Conservation (phyloP, 2,888 invertebrate species). For the Polydrusus cervinus region DNA sequence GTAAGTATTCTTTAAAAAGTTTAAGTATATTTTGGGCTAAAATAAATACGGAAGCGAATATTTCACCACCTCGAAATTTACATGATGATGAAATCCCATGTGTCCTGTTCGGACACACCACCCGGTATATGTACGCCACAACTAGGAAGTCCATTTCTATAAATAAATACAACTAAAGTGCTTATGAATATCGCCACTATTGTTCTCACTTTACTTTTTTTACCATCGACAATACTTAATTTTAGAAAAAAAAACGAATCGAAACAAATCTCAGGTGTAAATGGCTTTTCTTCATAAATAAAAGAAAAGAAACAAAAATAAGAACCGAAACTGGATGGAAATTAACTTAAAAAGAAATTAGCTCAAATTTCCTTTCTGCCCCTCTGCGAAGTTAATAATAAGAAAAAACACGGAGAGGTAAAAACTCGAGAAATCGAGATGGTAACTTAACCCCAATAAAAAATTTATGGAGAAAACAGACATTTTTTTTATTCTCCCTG, state of each 20-base stretch:
- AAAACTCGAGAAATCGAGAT: not conserved
- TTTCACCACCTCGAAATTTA: no score
- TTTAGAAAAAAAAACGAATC: not conserved
- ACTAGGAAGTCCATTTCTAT: no score
- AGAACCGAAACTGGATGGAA: not conserved
- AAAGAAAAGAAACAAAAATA: constrained; percentile 10
- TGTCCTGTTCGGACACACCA: no score
- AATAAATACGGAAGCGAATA: no score
- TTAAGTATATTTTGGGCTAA: no score
- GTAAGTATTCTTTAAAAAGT: no score
- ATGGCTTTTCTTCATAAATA: not conserved
- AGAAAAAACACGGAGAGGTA: constrained; percentile 12
- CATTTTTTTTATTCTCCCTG: no score
- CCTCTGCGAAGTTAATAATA: not conserved
- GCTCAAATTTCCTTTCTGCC: constrained; percentile 2
- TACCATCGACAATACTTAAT: not conserved
- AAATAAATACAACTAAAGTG: no score
- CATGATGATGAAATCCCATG: no score
- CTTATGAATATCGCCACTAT: no score
- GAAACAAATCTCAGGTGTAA: constrained; percentile 17
- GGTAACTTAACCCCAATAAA: constrained; percentile 12
- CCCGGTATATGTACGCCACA: no score
- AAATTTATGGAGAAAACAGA: not conserved
- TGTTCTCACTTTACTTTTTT: not conserved
- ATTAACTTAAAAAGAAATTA: constrained; percentile 17